Percentiles rank a stretch among this genome's conserved stretches.
Conservation (phyloP, 2,113 vertebrate species). For the Stomatorhinus ivindoensis region DNA sequence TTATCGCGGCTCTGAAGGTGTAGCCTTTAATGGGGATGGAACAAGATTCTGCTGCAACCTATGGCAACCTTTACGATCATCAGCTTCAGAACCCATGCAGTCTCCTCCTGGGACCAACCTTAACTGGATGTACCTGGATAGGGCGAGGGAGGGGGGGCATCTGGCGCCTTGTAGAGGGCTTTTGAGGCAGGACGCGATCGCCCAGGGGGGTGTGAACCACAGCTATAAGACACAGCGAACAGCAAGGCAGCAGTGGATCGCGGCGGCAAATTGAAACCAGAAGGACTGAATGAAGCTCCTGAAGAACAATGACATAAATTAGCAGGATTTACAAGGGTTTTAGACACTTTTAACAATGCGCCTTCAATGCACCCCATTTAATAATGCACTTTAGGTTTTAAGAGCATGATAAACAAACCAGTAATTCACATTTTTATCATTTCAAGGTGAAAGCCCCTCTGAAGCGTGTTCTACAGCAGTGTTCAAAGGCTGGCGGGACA, state of each 20-base stretch:
- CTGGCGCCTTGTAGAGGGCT: background rate
- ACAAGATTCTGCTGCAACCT: background rate
- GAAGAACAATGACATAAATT: slow-evolving; percentile 84
- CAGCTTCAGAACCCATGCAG: slow-evolving; percentile 63
- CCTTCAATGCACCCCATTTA: slow-evolving; percentile 83
- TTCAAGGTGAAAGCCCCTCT: slow-evolving; percentile 31
- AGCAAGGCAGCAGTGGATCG: slow-evolving; percentile 56
- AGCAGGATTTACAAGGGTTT: slow-evolving; percentile 93
- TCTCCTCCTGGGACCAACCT: slow-evolving; percentile 56
- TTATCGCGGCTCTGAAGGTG: background rate
- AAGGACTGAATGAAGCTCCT: slow-evolving; percentile 70
- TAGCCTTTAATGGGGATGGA: background rate
- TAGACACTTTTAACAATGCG: slow-evolving; percentile 94
- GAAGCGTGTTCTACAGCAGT: slow-evolving; percentile 15
- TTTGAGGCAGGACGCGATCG: background rate
- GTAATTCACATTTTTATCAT: slow-evolving; percentile 80
- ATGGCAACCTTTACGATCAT: slow-evolving; percentile 32
- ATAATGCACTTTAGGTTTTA: slow-evolving; percentile 89
- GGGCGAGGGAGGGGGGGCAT: background rate
- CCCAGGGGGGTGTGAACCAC: background rate
- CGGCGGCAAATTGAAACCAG: slow-evolving; percentile 74
- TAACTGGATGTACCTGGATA: slow-evolving; percentile 24
- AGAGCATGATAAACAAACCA: slow-evolving; percentile 87
- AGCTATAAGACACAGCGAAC: background rate
- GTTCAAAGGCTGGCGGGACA: slow-evolving; percentile 51